A percentile compares a stretch with the other conserved stretches of the same genome.
phyloP scores from a whole-genome alignment of 2,113 vertebrate species.

The Eretmodus cyanostictus region DNA sequence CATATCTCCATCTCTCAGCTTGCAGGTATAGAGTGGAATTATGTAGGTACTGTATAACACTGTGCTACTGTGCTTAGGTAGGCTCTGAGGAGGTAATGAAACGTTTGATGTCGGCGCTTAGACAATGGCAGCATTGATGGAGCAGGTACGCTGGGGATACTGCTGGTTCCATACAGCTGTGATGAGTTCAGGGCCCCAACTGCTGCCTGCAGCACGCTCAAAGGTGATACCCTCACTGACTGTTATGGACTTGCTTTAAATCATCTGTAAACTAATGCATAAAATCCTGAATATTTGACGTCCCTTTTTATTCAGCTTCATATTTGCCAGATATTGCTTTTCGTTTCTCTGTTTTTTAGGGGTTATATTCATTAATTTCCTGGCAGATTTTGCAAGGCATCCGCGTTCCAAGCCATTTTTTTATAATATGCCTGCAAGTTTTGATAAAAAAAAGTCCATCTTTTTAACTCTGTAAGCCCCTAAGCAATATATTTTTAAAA shows the following conservation, averaged over 20 bases:
- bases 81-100: conserved; percentile 21
- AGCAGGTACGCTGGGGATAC: background rate
- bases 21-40: background rate
- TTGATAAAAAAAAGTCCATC: background rate
- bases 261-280: background rate
- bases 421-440: background rate
- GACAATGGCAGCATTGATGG: conserved; percentile 35
- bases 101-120: background rate
- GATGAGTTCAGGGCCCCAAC: conserved; percentile 19
- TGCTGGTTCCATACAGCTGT: background rate
- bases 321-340: background rate
- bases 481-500: background rate
- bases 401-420: background rate
- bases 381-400: background rate
- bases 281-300: background rate
- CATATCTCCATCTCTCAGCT: background rate
- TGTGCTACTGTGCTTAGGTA: conserved; percentile 14
- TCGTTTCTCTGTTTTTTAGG: background rate
- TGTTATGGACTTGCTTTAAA: background rate
- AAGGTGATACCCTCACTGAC: background rate
- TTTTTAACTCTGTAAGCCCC: background rate
- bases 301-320: background rate
- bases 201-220: background rate
- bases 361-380: background rate
- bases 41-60: conserved; percentile 16